Evolutionary conservation across 2,797 vertebrate species (phyloP), one percentile per base, ranked within the genome.

Genomic region (Amblyopsis hoosieri): DNA sequence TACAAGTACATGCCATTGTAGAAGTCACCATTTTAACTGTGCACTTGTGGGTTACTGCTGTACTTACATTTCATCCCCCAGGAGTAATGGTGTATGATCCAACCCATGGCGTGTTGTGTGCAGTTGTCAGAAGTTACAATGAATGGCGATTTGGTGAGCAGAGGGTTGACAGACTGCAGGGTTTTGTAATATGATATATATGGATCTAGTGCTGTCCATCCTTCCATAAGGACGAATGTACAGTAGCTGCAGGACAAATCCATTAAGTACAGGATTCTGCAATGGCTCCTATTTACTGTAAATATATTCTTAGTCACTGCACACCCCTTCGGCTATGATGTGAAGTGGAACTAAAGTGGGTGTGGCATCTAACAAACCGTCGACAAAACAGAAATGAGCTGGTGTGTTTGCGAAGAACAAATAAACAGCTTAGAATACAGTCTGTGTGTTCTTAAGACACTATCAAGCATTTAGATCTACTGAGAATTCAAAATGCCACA

Each of bases 361-460:
- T 58, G 47, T 29, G 33, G 29, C 12, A 52, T 23, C 42, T 12
- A 17, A 55, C 12, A 57, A 64, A 37, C 11, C 15, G 60, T 45
- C 4, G 33, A 29, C 60, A 52, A 53, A 53, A 53, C 14, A 46
- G 42, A 46, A 47, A 57, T 45, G 55, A 45, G 55, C 33, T 37
- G 13, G 42, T 12, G 14, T 9, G 33, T 17, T 52, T 52, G 12
- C 8, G 3, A 3, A 52, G 14, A n/a, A 52, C 8, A 9, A n/a
- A 9, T 2, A 14, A 52, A 13, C n/a, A 52, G 13, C 5, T 9
- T 14, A 9, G 15, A 14, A 14, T 14, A 10, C 1, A 17, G n/a
- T n/a, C 9, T 11, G 2, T 53, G 49, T 10, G 15, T n/a, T 15
- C 13, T 15, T 50, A 14, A 50, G 15, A 17, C 1, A 6, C 49